Percentiles rank a stretch among this genome's conserved stretches.
These are phyloP conservation scores for Mastomys coucha DNA, from an alignment of 2,113 vertebrate genomes.

Conservation along the genomic window DNA sequence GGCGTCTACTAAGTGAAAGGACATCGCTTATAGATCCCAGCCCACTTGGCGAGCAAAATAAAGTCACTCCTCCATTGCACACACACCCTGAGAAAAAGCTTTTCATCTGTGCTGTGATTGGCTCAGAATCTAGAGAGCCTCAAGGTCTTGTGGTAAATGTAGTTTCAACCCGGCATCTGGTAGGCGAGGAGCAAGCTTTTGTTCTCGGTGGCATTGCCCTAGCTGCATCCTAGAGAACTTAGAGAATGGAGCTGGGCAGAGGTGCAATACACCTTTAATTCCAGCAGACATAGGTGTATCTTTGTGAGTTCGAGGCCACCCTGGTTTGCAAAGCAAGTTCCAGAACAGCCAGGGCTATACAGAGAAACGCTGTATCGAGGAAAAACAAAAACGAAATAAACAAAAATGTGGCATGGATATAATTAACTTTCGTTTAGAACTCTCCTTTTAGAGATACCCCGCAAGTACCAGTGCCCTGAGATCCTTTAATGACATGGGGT, in stretches of 20 bases:
- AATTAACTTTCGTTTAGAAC: not conserved
- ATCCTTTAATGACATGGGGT: not conserved
- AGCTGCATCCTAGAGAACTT: rapidly evolving
- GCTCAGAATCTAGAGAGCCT: rapidly evolving
- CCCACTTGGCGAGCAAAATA: not conserved
- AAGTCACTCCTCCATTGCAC: not conserved
- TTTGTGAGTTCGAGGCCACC: too few relatives aligned
- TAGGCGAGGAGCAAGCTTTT: rapidly evolving
- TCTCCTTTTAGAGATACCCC: not conserved
- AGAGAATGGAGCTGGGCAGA: not conserved
- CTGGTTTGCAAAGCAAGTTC: too few relatives aligned
- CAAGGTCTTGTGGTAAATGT: not conserved
- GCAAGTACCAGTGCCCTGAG: too few relatives aligned
- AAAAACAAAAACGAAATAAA: too few relatives aligned
- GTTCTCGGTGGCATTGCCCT: not conserved
- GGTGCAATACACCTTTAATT: not conserved
- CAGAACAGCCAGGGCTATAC: too few relatives aligned
- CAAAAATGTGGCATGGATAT: too few relatives aligned
- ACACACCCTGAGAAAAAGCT: not conserved
- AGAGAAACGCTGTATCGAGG: too few relatives aligned
- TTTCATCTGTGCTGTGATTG: not conserved
- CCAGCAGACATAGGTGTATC: not conserved
- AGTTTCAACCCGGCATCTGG: not conserved
- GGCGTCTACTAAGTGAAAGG: rapidly evolving
- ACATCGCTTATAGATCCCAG: rapidly evolving